phyloP scores from a whole-genome alignment of 2,113 vertebrate species.

The Mirounga angustirostris region DNA sequence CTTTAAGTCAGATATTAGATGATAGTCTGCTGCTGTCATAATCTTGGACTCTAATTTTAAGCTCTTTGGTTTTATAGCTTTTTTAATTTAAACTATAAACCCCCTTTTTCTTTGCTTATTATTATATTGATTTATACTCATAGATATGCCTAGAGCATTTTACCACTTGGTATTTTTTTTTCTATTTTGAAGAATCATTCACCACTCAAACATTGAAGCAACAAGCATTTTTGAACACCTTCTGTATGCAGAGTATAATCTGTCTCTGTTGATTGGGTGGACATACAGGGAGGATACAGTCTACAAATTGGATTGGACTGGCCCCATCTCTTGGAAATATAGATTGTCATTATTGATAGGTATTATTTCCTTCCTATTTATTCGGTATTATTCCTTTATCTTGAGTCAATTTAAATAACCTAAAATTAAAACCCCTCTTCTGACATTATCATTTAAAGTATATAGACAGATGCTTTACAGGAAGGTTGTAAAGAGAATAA shows the following conservation, averaged over 20 bases:
- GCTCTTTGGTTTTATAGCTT: background rate
- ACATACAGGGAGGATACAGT: background rate
- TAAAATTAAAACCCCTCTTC: background rate
- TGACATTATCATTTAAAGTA: background rate
- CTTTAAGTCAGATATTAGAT: background rate
- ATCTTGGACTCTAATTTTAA: conserved; percentile 57
- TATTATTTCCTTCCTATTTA: background rate
- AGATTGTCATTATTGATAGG: background rate
- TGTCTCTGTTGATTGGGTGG: background rate
- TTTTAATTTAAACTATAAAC: background rate
- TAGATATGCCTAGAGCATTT: background rate
- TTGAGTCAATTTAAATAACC: conserved; percentile 44
- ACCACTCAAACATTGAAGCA: background rate
- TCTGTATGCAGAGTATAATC: background rate
- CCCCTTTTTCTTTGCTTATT: background rate
- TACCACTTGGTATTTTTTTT: background rate
- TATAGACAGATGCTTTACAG: background rate
- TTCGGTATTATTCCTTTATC: background rate
- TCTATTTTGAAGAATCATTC: conserved; percentile 11
- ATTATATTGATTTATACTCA: background rate
- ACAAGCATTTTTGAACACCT: background rate
- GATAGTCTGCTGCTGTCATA: background rate
- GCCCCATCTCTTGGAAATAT: background rate
- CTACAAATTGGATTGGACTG: background rate
- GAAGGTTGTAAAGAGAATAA: background rate